Evolutionary conservation across 2,113 vertebrate genomes (phyloP), one percentile per base, ranked within the genome.

Genomic region (Alectura lathami): DNA sequence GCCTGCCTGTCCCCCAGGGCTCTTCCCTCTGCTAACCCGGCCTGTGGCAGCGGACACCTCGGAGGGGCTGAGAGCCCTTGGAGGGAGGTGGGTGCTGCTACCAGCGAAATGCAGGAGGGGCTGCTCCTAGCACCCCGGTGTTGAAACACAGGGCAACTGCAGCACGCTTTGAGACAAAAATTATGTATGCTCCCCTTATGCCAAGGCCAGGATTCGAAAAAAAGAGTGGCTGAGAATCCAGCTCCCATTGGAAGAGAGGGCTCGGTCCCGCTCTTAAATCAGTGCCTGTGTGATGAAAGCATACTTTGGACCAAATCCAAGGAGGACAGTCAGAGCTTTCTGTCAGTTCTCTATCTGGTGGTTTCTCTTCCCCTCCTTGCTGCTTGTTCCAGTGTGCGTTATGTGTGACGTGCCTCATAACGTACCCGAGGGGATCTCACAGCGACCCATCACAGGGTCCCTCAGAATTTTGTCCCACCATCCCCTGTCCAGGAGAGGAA

Each of bases 91-190:
- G 83, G 40, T 80, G 76, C 47, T 62, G n/a, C 15, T 76, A 82
- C 66, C 51, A 57, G 63, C 0, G 0, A 53, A 57, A 45, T 0
- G 0, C 8, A 32, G 70, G 68, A 62, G 66, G 91, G 48, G 45
- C 57, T 93, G 50, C 86, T 83, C 27, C 3, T 40, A 9, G 27
- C 72, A 78, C 91, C 89, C 74, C 6, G 0, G 53, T 75, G 66
- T 73, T 85, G 85, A 94, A 92, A 84, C 18, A 76, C 62, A 88
- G 57, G 74, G 57, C 45, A 81, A 69, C 74, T 36, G 57, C 59
- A 92, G n/a, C 15, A 32, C 26, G 89, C 87, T 95, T 94, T 94
- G 93, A 92, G 94, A 94, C 83, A 62, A 94, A 97, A 94, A 95
- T 94, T 91, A 77, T 94, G 93, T 85, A 54, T 72, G 82, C n/a